A percentile compares a stretch with the other conserved stretches of the same genome.
Conservation (phyloP, 2,797 vertebrate species). For the Urophycis tenuis region DNA sequence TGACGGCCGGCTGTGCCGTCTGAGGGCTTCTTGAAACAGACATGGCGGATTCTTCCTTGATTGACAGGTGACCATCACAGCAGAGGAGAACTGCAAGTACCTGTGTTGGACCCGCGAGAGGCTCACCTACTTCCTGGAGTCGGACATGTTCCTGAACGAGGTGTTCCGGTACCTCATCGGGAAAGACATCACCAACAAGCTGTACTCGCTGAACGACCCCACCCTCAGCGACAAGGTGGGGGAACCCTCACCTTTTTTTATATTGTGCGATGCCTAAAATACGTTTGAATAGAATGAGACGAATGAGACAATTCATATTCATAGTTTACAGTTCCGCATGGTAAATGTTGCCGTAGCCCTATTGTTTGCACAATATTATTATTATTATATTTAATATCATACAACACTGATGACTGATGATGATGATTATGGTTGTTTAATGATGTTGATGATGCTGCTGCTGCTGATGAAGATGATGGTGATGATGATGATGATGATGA, state of each 20-base stretch:
- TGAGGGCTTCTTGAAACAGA: not conserved
- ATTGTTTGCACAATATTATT: not conserved
- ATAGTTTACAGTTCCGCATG: not conserved
- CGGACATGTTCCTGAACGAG: constrained; percentile 90
- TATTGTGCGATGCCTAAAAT: too few species aligned
- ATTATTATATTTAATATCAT: not conserved
- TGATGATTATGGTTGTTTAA: not conserved
- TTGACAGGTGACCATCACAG: constrained; percentile 84
- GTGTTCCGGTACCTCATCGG: constrained; percentile 95
- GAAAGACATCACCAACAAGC: constrained; percentile 98
- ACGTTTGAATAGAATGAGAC: not conserved
- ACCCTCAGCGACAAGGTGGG: constrained; percentile 93
- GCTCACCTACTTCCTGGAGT: constrained; percentile 92
- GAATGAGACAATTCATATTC: not conserved
- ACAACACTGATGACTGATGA: not conserved
- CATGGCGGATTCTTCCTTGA: not conserved
- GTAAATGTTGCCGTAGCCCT: not conserved
- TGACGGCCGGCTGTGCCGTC: not conserved
- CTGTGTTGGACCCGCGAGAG: constrained; percentile 95
- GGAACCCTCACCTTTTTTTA: not conserved
- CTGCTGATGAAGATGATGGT: not conserved
- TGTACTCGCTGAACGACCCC: constrained; percentile 95
- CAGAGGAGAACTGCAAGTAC: constrained; percentile 91
- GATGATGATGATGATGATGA: not conserved
- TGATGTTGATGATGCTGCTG: not conserved